A percentile compares a stretch with the other conserved stretches of the same genome.
These are phyloP conservation scores for Tylochromis polylepis DNA, from an alignment of 2,113 vertebrate species.

Conservation along the genomic window DNA sequence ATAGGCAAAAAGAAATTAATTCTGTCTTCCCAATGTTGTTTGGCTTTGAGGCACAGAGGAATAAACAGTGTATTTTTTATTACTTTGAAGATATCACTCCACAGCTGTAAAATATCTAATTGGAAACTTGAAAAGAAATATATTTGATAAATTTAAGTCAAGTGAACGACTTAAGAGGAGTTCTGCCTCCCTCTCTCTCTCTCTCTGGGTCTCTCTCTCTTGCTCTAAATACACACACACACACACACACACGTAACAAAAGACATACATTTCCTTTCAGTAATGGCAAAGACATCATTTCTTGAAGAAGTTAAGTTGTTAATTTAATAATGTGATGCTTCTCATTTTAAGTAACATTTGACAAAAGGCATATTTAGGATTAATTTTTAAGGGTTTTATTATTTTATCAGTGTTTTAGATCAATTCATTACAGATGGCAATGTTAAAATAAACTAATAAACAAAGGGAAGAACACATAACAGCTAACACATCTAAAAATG, in stretches of 20 bases:
- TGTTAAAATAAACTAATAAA: neutral
- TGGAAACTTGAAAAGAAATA: conserved; percentile 51
- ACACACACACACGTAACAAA: neutral
- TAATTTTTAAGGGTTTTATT: neutral
- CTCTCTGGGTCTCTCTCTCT: neutral
- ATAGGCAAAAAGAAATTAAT: conserved; percentile 52
- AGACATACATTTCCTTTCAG: neutral
- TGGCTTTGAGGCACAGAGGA: conserved; percentile 55
- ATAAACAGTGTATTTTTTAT: conserved; percentile 56
- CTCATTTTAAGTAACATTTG: neutral
- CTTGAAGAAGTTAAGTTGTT: neutral
- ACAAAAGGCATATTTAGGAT: neutral
- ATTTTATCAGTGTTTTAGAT: neutral
- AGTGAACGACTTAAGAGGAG: neutral
- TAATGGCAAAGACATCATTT: neutral
- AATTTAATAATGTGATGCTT: neutral
- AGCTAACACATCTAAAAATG: neutral
- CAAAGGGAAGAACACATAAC: neutral
- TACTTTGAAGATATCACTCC: conserved; percentile 65
- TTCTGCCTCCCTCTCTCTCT: neutral
- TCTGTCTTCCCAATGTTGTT: conserved; percentile 36
- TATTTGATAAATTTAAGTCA: conserved; percentile 42
- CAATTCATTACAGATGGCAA: neutral
- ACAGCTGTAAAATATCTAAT: conserved; percentile 44
- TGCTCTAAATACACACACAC: neutral